A percentile compares a stretch with the other conserved stretches of the same genome.
phyloP scores from a whole-genome alignment of 2,888 invertebrate species.

The Pantelozetes paolii region DNA sequence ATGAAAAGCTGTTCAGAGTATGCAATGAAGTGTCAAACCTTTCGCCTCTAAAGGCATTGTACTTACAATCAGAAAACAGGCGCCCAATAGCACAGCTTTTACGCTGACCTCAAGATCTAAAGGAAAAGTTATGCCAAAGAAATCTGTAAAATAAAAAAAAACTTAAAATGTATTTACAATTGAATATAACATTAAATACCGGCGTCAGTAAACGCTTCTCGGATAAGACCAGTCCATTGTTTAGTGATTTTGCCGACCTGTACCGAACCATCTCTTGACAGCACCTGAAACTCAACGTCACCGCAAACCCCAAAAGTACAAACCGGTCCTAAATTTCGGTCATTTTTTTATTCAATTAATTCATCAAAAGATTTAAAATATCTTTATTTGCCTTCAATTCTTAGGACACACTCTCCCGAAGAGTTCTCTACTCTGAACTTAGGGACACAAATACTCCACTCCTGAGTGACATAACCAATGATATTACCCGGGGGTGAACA shows the following conservation, averaged over 20 bases:
- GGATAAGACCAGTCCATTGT: conserved; percentile 76
- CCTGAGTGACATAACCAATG: conserved; percentile 50
- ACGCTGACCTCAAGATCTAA: conserved; percentile 77
- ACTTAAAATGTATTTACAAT: conserved; percentile 59
- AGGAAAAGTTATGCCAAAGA: conserved; percentile 86
- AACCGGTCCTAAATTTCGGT: conserved; percentile 59
- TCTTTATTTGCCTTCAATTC: conserved; percentile 61
- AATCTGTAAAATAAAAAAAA: conserved; percentile 67
- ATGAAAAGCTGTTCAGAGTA: no score
- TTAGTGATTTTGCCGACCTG: conserved; percentile 82
- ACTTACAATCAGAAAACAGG: conserved; percentile 69
- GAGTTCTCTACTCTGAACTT: conserved; percentile 70
- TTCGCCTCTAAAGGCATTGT: no score
- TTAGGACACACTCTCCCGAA: conserved; percentile 67
- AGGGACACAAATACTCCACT: conserved; percentile 49
- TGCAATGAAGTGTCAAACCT: no score
- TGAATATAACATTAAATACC: conserved; percentile 76
- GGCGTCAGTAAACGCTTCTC: conserved; percentile 77
- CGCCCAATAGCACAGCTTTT: conserved; percentile 73
- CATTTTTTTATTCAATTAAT: no score
- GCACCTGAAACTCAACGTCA: conserved; percentile 69
- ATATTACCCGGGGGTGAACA: conserved; percentile 58
- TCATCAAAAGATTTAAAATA: neutral
- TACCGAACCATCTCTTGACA: conserved; percentile 61
- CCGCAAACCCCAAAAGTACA: conserved; percentile 61